These are phyloP conservation scores for Polyploca ridens DNA, from an alignment of 2,888 invertebrate genomes.

Conservation along the genomic window DNA sequence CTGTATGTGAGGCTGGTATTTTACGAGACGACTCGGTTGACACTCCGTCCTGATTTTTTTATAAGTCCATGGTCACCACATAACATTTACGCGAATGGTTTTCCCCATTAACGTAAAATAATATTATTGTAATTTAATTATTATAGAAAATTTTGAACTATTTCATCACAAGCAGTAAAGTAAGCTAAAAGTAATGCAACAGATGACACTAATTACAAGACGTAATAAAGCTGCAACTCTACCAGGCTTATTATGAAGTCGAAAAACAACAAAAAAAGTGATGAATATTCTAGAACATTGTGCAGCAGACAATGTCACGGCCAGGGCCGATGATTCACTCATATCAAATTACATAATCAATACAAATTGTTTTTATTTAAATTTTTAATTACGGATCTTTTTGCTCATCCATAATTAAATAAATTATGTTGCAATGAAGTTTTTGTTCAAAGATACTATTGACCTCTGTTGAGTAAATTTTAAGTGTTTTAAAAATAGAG, in stretches of 20 bases:
- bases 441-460: background rate
- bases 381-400: background rate
- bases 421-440: background rate
- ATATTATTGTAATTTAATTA: background rate
- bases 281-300: background rate
- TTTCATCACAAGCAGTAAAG: no score
- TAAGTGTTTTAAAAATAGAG: background rate
- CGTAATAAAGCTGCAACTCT: no score
- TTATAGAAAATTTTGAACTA: no score
- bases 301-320: constrained; percentile 3
- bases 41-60: no score
- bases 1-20: no score
- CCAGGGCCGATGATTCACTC: background rate
- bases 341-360: background rate
- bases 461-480: background rate
- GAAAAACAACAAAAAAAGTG: background rate
- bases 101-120: background rate
- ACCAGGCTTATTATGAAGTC: background rate
- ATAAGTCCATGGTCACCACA: no score
- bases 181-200: no score
- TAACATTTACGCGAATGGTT: background rate
- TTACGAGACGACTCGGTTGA: no score
- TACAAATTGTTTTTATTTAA: background rate
- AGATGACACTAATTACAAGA: no score
- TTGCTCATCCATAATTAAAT: background rate